These are phyloP conservation scores for Drosophila watanabei DNA, from an alignment of 1,140 invertebrate species.

Conservation along the genomic window DNA sequence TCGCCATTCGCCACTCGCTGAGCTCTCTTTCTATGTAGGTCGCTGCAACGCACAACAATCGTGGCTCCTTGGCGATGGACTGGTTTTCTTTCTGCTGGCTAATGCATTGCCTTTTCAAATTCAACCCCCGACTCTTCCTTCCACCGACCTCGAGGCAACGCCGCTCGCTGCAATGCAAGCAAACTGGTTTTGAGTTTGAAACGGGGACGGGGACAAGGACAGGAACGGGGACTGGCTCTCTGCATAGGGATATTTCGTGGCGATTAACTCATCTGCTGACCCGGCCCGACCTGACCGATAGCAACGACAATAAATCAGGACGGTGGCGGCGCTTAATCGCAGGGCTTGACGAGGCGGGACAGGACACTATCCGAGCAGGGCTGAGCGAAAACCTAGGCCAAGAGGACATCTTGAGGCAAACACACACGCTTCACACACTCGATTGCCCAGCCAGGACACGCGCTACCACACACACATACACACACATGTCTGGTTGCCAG, in stretches of 20 bases:
- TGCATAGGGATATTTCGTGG: neutral
- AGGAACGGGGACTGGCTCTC: neutral
- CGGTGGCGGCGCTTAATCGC: slow-evolving; percentile 18
- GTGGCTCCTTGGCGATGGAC: slow-evolving; percentile 20
- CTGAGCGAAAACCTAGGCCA: neutral
- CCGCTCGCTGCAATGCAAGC: neutral
- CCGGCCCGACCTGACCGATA: slow-evolving; percentile 20
- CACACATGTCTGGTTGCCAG: slow-evolving; percentile 54
- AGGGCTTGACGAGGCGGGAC: neutral
- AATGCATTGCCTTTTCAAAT: slow-evolving; percentile 69
- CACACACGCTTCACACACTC: slow-evolving; percentile 11
- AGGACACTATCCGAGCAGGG: slow-evolving; percentile 22
- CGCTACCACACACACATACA: slow-evolving; percentile 14
- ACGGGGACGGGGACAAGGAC: neutral
- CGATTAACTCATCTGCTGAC: slow-evolving; percentile 40
- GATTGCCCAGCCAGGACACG: slow-evolving; percentile 16
- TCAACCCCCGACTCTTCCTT: slow-evolving; percentile 24
- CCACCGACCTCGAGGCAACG: slow-evolving; percentile 1
- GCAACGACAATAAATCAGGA: slow-evolving; percentile 35
- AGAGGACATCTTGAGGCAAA: slow-evolving; percentile 12
- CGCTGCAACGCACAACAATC: slow-evolving; percentile 73
- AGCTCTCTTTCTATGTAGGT: slow-evolving; percentile 72
- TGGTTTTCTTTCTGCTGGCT: slow-evolving; percentile 52
- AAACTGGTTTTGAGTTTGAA: slow-evolving; percentile 9
- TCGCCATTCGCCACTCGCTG: slow-evolving; percentile 14